These are phyloP conservation scores for Sinotaia quadrata DNA, from an alignment of 2,888 invertebrate species.

Conservation along the genomic window DNA sequence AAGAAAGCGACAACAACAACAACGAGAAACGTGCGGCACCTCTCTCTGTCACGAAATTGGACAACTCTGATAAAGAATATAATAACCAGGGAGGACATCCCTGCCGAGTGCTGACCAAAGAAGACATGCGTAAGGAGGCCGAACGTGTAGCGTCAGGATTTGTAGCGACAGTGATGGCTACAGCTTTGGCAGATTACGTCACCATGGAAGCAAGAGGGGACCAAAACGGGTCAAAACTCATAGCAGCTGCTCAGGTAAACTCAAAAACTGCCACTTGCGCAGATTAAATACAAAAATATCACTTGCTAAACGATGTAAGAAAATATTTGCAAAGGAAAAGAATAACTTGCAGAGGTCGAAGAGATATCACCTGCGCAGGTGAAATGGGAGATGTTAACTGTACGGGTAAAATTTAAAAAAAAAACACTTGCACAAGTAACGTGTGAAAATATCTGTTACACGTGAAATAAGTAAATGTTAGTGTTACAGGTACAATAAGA, in stretches of 20 bases:
- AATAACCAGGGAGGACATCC: neutral
- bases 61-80: neutral
- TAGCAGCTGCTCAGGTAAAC: constrained; percentile 41
- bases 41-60: neutral
- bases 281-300: neutral
- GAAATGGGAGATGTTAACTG: too few species aligned
- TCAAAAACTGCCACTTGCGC: neutral
- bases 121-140: constrained; percentile 38
- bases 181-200: constrained; percentile 44
- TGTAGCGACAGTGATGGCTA: constrained; percentile 46
- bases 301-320: neutral
- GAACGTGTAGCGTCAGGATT: constrained; percentile 42
- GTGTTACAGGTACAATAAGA: too few species aligned
- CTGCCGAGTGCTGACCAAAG: constrained; percentile 19
- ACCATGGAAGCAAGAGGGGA: constrained; percentile 31
- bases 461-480: too few species aligned
- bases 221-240: constrained; percentile 13
- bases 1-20: constrained; percentile 13
- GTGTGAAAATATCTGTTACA: too few species aligned
- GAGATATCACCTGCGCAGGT: too few species aligned
- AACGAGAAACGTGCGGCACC: neutral
- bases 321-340: neutral
- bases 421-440: too few species aligned
- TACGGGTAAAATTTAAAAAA: too few species aligned
- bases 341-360: too few species aligned